A percentile compares a stretch with the other conserved stretches of the same genome.
Evolutionary conservation across 2,888 invertebrate genomes (phyloP).

Genomic region (Leptogaster cylindrica): DNA sequence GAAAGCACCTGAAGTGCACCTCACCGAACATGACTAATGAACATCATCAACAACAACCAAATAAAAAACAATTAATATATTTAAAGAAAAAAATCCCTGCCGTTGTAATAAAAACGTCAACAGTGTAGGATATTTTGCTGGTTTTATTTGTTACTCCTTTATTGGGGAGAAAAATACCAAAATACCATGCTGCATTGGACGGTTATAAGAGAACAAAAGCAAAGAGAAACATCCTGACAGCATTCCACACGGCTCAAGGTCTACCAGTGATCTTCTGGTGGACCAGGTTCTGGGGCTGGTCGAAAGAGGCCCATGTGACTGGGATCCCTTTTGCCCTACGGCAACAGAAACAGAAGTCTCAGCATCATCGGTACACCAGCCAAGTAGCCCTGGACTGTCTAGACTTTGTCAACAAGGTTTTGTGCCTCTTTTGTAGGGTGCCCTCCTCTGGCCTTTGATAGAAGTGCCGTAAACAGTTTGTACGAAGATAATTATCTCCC

Average conservation of each 20-base stretch:
- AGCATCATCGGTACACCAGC: neutral
- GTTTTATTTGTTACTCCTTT: too few species aligned
- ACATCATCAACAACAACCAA: too few species aligned
- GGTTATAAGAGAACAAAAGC: too few species aligned
- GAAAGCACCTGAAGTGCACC: too few species aligned
- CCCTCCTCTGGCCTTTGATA: neutral
- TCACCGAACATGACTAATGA: too few species aligned
- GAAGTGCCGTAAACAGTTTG: neutral
- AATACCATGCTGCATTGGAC: too few species aligned
- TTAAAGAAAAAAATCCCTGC: too few species aligned
- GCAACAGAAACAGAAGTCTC: neutral
- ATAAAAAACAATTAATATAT: too few species aligned
- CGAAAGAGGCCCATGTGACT: neutral
- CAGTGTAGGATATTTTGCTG: too few species aligned
- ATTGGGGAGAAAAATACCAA: too few species aligned
- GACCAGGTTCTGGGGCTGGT: neutral
- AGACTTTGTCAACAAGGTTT: constrained; percentile 12
- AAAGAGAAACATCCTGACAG: neutral
- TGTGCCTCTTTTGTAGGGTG: neutral
- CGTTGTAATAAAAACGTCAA: too few species aligned
- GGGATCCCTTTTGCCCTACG: constrained; percentile 7
- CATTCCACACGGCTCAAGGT: neutral
- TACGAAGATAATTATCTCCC: neutral
- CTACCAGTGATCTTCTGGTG: neutral
- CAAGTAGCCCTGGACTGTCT: neutral